phyloP scores from a whole-genome alignment of 2,113 vertebrate genomes.

The Cynopterus brachyotis region DNA sequence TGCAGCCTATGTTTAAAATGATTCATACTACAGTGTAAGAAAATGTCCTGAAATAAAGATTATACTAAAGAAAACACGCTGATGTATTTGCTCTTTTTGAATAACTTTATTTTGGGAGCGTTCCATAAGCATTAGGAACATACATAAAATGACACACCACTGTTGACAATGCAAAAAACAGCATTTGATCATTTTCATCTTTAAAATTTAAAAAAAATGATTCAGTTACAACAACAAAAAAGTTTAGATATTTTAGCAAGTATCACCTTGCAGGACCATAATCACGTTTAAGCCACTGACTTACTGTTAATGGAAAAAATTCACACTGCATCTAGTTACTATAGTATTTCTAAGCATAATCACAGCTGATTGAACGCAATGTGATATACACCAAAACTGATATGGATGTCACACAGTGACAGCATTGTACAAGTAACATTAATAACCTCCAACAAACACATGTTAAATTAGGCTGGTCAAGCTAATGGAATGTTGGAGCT shows the following conservation, averaged over 20 bases:
- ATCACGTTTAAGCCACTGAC: conserved; percentile 84
- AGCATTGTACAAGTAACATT: conserved; percentile 88
- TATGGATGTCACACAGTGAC: conserved; percentile 96
- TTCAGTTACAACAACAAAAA: conserved; percentile 82
- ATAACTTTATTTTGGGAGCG: conserved; percentile 85
- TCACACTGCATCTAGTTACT: conserved; percentile 85
- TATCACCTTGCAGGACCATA: conserved; percentile 83
- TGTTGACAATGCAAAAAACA: conserved; percentile 83
- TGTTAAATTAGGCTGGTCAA: conserved; percentile 78
- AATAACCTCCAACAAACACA: conserved; percentile 82
- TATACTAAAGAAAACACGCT: conserved; percentile 51
- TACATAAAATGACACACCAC: conserved; percentile 88
- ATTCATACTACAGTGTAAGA: background rate
- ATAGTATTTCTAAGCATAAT: conserved; percentile 85
- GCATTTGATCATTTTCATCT: conserved; percentile 85
- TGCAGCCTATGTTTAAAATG: background rate
- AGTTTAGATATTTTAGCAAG: conserved; percentile 82
- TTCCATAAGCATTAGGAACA: conserved; percentile 84
- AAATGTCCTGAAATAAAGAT: conserved; percentile 44
- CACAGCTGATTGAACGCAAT: conserved; percentile 85
- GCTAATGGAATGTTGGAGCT: conserved; percentile 84
- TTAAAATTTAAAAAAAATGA: conserved; percentile 83
- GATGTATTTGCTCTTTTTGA: conserved; percentile 73
- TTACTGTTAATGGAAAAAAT: conserved; percentile 76
- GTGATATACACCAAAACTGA: conserved; percentile 84